A percentile compares a stretch with the other conserved stretches of the same genome.
Conservation (phyloP, 2,888 invertebrate genomes). For the Parnassius glacialis region DNA sequence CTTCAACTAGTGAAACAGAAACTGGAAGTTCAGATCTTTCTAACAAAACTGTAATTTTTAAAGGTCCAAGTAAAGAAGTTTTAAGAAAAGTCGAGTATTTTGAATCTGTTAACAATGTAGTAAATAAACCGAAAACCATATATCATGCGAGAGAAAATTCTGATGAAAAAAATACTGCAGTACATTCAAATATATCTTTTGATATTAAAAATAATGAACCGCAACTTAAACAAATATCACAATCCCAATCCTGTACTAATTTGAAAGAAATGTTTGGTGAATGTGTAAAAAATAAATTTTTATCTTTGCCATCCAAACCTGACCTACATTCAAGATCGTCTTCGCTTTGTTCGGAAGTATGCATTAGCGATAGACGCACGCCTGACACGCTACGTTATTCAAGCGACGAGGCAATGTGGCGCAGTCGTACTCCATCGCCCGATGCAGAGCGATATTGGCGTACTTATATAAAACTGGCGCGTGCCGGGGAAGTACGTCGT, state of each 20-base stretch:
- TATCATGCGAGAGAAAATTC: constrained; percentile 79
- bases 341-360: constrained; percentile 77
- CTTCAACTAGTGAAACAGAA: constrained; percentile 85
- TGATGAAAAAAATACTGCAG: constrained; percentile 52
- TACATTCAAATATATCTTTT: constrained; percentile 35
- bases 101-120: constrained; percentile 83
- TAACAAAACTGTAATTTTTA: constrained; percentile 84
- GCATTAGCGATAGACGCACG: constrained; percentile 69
- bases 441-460: constrained; percentile 86
- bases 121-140: constrained; percentile 69
- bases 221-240: constrained; percentile 59
- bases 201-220: constrained; percentile 42
- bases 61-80: constrained; percentile 82
- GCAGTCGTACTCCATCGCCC: constrained; percentile 87
- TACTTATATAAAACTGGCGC: constrained; percentile 85
- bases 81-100: constrained; percentile 90
- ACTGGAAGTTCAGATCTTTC: constrained; percentile 88
- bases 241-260: constrained; percentile 86
- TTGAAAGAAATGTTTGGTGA: constrained; percentile 92
- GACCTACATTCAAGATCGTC: constrained; percentile 72
- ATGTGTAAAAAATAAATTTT: constrained; percentile 81
- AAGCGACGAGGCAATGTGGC: constrained; percentile 84
- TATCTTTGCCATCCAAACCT: constrained; percentile 74
- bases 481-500: constrained; percentile 88
- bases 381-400: constrained; percentile 78